Percentiles rank a stretch among this genome's conserved stretches.
Conservation (phyloP, 92 coral and sea anemone species). For the Phymanthus crucifer region DNA sequence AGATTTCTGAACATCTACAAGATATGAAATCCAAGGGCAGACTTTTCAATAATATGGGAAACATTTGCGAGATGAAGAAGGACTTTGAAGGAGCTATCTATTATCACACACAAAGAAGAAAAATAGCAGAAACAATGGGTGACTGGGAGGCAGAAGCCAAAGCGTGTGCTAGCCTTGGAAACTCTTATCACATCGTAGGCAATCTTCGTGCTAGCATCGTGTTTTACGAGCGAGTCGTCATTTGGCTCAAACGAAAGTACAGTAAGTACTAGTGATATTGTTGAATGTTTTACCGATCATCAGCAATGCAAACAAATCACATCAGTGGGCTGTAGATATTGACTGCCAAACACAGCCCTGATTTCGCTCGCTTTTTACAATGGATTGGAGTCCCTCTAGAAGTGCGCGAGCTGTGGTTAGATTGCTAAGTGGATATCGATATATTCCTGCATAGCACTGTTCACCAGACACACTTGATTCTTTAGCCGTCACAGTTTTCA, state of each 20-base stretch:
- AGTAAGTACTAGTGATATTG: slow-evolving; percentile 40
- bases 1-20: slow-evolving; percentile 60
- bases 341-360: not conserved
- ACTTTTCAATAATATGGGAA: slow-evolving; percentile 81
- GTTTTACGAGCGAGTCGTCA: slow-evolving; percentile 75
- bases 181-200: slow-evolving; percentile 66
- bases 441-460: no score
- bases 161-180: slow-evolving; percentile 81
- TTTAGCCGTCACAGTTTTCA: not conserved
- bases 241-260: slow-evolving; percentile 69
- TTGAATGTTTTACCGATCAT: not conserved
- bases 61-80: slow-evolving; percentile 83
- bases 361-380: not conserved
- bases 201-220: slow-evolving; percentile 70
- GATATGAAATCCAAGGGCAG: slow-evolving; percentile 70
- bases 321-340: not conserved
- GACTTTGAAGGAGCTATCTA: slow-evolving; percentile 81
- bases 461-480: not conserved
- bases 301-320: not conserved
- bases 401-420: not conserved
- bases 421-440: no score
- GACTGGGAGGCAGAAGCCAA: slow-evolving; percentile 86
- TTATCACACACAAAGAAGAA: slow-evolving; percentile 70
- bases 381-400: not conserved
- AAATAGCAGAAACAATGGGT: slow-evolving; percentile 59